These are phyloP conservation scores for Stegostoma tigrinum DNA, from an alignment of 2,113 vertebrate genomes.

Conservation along the genomic window DNA sequence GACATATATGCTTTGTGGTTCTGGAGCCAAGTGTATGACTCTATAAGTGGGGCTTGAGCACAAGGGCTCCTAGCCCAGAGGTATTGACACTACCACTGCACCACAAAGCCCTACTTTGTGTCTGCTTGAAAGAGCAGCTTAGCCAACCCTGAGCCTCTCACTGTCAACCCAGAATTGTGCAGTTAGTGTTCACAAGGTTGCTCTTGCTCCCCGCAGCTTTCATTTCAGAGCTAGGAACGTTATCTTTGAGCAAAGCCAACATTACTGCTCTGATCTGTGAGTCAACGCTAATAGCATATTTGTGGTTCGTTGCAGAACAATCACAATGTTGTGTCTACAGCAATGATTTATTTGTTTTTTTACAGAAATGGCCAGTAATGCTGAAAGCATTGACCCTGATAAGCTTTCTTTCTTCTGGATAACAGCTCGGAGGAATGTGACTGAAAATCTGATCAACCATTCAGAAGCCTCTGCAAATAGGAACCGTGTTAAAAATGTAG, in stretches of 20 bases:
- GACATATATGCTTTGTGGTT: too few relatives aligned
- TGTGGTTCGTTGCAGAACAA: neutral
- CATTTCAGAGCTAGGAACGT: neutral
- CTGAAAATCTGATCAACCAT: neutral
- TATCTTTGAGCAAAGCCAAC: neutral
- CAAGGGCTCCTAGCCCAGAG: too few relatives aligned
- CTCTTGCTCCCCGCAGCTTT: neutral
- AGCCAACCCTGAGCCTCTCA: neutral
- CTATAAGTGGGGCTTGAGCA: too few relatives aligned
- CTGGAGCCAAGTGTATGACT: too few relatives aligned
- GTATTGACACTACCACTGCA: too few relatives aligned
- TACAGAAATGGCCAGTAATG: neutral
- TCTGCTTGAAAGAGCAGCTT: neutral
- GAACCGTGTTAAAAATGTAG: neutral
- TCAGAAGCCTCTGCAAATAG: neutral
- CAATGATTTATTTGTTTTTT: neutral
- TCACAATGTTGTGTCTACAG: neutral
- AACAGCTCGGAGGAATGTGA: neutral
- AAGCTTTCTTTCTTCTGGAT: neutral
- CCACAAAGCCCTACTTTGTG: too few relatives aligned
- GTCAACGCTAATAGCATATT: neutral
- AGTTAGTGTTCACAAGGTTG: neutral
- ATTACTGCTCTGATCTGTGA: neutral
- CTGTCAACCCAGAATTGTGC: neutral
- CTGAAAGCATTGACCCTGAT: conserved; percentile 13